These are phyloP conservation scores for Nomada fucata DNA, from an alignment of 2,888 invertebrate species.

Conservation along the genomic window DNA sequence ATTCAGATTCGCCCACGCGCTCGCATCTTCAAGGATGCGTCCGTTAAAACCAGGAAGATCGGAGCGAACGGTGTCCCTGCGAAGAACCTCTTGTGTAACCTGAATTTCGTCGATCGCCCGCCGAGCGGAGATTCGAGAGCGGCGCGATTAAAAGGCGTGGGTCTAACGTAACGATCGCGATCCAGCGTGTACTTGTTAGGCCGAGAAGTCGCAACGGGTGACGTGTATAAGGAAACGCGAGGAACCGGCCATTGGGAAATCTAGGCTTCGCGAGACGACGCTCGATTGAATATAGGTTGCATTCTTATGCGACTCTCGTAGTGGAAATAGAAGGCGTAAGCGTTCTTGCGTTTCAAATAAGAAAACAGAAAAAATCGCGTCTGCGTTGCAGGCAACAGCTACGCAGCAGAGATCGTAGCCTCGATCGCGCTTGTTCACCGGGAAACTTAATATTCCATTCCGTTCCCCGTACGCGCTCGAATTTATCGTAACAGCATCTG, in stretches of 20 bases:
- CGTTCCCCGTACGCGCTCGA: constrained; percentile 49
- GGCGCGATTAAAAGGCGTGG: constrained; percentile 1
- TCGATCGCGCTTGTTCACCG: constrained; percentile 45
- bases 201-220: constrained; percentile 11
- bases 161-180: constrained; percentile 3
- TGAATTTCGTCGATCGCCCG: constrained; percentile 11
- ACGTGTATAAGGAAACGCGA: constrained; percentile 48
- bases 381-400: constrained; percentile 38
- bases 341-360: constrained; percentile 6
- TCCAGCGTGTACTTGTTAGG: constrained; percentile 23
- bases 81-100: constrained; percentile 15
- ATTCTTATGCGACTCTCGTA: constrained; percentile 46
- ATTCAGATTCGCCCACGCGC: constrained; percentile 80
- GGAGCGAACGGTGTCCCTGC: constrained; percentile 17
- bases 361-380: not conserved
- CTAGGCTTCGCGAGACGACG: constrained; percentile 33
- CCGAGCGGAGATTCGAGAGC: constrained; percentile 6
- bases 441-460: constrained; percentile 68
- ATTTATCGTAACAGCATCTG: constrained; percentile 72
- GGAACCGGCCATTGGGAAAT: constrained; percentile 28
- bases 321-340: constrained; percentile 23
- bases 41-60: constrained; percentile 54
- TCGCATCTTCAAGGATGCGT: constrained; percentile 61
- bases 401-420: constrained; percentile 41
- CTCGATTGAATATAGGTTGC: constrained; percentile 38